Evolutionary conservation across 2,797 vertebrate species (phyloP), one percentile per base, ranked within the genome.

Genomic region (Loriculus beryllinus): DNA sequence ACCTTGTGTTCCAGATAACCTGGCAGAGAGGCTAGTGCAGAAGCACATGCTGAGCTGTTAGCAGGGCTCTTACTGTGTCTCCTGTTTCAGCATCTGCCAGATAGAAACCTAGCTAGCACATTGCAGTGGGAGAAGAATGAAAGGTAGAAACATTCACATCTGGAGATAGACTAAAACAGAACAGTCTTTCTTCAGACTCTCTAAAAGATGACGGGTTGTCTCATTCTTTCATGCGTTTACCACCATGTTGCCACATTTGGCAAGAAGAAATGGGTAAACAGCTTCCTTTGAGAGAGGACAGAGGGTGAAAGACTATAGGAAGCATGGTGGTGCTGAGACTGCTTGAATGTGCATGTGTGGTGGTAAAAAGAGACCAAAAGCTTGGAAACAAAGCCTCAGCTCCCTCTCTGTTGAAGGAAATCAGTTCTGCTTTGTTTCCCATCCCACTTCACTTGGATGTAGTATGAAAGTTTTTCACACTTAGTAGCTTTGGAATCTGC

Each of bases 71-170:
- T 56, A 19, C 86, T 28, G 48, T 37, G 57, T 74, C 49, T 64
- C 79, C 65, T 51, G 56, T 91, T 48, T 59, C 29, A 26, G 92
- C 77, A 75, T 88, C 92, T 91, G 83, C 88, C 96, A 83, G 81
- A 74, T 64, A 72, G 71, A 31, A 82, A 48, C 51, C 47, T 68
- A 0, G 3, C 54, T 59, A 87, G 71, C 47, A 25, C 42, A 28
- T 42, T 75, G 88, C 43, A 42, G 31, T 69, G 65, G 64, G 64
- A 40, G 56, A 23, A 81, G 43, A 37, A 33, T 48, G 65, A 65
- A 69, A 39, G 82, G 62, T 69, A 78, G n/a, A 31, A 86, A 23
- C 7, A 1, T 14, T 51, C 67, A 74, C 77, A 91, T 29, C 89
- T 90, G 87, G 67, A 67, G 39, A 29, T 3, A 42, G 57, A 31